These are phyloP conservation scores for Catocala sponsa DNA, from an alignment of 2,888 invertebrate genomes.

Conservation along the genomic window DNA sequence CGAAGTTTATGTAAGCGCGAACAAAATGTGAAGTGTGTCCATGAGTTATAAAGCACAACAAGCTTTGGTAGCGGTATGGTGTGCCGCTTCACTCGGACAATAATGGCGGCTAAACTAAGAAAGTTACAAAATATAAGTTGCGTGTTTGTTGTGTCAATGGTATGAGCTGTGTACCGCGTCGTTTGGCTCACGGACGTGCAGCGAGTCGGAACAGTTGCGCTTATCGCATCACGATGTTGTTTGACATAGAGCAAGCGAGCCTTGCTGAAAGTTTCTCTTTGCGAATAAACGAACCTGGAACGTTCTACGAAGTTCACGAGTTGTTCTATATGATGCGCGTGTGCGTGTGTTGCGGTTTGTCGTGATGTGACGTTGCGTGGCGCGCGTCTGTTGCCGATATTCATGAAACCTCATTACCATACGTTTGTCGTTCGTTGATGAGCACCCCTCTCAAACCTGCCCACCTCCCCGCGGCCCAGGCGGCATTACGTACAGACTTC, in stretches of 20 bases:
- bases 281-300: not conserved
- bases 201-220: not conserved
- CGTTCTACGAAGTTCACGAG: not conserved
- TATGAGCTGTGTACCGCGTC: not conserved
- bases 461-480: slow-evolving; percentile 6
- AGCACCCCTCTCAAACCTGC: slow-evolving; percentile 12
- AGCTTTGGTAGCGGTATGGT: not conserved
- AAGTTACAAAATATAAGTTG: slow-evolving; percentile 2
- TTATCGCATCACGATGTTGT: slow-evolving; percentile 2
- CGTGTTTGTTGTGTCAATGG: not conserved
- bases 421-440: slow-evolving; percentile 43
- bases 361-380: not conserved
- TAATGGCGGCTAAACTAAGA: slow-evolving; percentile 4
- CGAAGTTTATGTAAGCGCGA: not conserved
- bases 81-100: not conserved
- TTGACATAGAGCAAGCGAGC: not conserved
- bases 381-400: slow-evolving; percentile 24
- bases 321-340: not conserved
- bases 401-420: slow-evolving; percentile 33
- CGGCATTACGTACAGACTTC: slow-evolving; percentile 18
- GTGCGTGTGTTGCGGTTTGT: slow-evolving; percentile 13
- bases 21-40: not conserved
- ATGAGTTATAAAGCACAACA: not conserved
- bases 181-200: not conserved
- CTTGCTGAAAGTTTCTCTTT: not conserved